Percentiles rank a stretch among this genome's conserved stretches.
Evolutionary conservation across 1,140 invertebrate species (phyloP).

Genomic region (Anoplolepis gracilipes): DNA sequence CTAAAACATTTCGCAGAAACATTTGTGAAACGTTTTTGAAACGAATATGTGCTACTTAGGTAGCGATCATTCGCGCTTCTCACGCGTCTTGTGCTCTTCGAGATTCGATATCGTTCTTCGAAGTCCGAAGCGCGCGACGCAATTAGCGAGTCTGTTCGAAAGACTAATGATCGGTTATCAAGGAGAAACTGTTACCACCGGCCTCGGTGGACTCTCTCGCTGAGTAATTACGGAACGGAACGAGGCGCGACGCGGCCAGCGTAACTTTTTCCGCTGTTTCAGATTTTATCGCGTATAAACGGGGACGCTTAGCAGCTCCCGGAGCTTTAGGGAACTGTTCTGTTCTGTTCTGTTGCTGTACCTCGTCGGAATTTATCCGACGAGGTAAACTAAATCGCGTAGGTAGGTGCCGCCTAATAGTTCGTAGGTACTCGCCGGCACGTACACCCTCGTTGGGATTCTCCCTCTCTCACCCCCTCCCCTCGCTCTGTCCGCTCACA

Average conservation of each 20-base stretch:
- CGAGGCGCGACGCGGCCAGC: background rate
- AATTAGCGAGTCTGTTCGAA: constrained; percentile 32
- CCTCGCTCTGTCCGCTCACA: background rate
- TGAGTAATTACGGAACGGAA: background rate
- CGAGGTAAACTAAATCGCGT: constrained; percentile 60
- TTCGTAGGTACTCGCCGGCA: constrained; percentile 60
- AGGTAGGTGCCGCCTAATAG: constrained; percentile 66
- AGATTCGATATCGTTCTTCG: background rate
- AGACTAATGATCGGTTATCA: constrained; percentile 10
- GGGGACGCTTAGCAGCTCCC: constrained; percentile 18
- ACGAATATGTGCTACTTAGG: no score
- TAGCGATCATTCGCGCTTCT: background rate
- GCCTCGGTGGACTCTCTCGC: background rate
- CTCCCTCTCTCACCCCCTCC: background rate
- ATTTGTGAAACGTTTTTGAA: no score
- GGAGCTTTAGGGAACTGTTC: background rate
- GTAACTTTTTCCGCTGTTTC: constrained; percentile 27
- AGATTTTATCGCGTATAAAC: constrained; percentile 58
- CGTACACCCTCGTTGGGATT: constrained; percentile 52
- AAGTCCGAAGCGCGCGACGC: background rate
- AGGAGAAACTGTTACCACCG: constrained; percentile 12
- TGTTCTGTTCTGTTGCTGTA: constrained; percentile 1
- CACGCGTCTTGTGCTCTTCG: background rate
- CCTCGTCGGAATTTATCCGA: constrained; percentile 63
- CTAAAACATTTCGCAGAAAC: no score